Evolutionary conservation across 2,797 vertebrate species (phyloP), one percentile per base, ranked within the genome.

Genomic region (Spondyliosoma cantharus): DNA sequence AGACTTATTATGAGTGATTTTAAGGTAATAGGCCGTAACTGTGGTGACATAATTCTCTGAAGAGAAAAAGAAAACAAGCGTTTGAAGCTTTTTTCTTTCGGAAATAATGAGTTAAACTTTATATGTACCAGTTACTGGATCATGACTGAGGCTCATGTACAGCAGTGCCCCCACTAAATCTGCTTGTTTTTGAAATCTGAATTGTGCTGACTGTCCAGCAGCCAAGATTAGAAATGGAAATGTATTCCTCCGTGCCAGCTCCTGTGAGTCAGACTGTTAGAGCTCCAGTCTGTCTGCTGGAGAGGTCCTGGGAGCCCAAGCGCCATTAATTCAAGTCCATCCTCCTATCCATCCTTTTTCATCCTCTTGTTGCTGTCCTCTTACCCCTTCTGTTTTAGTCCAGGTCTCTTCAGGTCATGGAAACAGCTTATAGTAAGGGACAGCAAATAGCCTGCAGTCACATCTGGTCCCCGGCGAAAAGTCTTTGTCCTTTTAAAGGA

Each of bases 181-280:
- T 63, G 68, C 29, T 48, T 74, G 69, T 77, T 81, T 86, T 63
- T 58, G 8, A 70, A 68, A 52, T 76, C 27, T 60, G 59, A 74
- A 42, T 83, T 61, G 58, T 76, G 87, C 84, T 86, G 86, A 86
- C 64, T 73, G 64, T 79, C 78, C 73, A 76, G 13, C 58, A 56
- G 67, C 76, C 37, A 69, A 73, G 75, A 83, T 88, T 75, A 89
- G 77, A 69, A 71, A 90, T 86, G 81, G 61, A 90, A 89, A 87
- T 76, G 58, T 79, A 72, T 80, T 80, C 72, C n/a, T 69, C 19
- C 53, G 48, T 74, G 76, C 82, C 49, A 52, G 69, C 67, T 74
- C 64, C 78, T 74, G 83, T 70, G 70, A 88, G 48, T 85, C 58
- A 81, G 66, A 69, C 24, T 69, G 43, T 69, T 54, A 29, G 72